Base-by-base conservation (phyloP, 2,888 invertebrate genomes). In the Didymodactylos carnosus region DNA sequence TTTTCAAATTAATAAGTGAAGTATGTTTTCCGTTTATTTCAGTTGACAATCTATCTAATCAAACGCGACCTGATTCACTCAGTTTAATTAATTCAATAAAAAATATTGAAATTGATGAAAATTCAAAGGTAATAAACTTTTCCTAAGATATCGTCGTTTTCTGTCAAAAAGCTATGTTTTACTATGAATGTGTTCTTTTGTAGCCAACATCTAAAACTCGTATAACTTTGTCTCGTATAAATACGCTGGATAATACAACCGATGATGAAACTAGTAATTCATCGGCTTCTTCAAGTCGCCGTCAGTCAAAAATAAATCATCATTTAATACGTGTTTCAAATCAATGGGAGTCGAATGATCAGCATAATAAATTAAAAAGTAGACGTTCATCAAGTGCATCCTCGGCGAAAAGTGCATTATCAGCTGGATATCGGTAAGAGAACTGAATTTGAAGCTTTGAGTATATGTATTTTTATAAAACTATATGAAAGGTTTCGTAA, bases 361-460 rank as follows among this genome's bases (percentile, higher is more conserved):
- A 16, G 19, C 43, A 73, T 73, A 35, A 49, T n/a, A 39, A 39
- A 46, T 46, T 69, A 70, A 62, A 73, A 29, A 70, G 6, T 29
- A 35, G 14, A 43, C 35, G 1, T 25, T 53, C 3, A 29, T 46
- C 43, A 29, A 29, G 23, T 14, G 3, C 49, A 19, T 69, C 72
- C 8, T 14, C 41, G 27, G 25, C 72, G 10, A 75, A 75, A 72
- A 72, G 69, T 19, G 35, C 41, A 25, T 69, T 72, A n/a, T 72
- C 75, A 13, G 43, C 72, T 46, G 75, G 75, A 69, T 46, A 62
- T 46, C 43, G 75, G 43, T 75, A 72, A 16, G 11, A 35, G 14
- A 71, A 74, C 43, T 25, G n/a, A 23, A 13, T 23, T 7, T n/a
- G 7, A 5, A 19, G n/a, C n/a, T 3, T n/a, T n/a, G 19, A 7